Base-by-base conservation (phyloP, 2,888 invertebrate species). In the Spatulosminthurus flaviceps region DNA sequence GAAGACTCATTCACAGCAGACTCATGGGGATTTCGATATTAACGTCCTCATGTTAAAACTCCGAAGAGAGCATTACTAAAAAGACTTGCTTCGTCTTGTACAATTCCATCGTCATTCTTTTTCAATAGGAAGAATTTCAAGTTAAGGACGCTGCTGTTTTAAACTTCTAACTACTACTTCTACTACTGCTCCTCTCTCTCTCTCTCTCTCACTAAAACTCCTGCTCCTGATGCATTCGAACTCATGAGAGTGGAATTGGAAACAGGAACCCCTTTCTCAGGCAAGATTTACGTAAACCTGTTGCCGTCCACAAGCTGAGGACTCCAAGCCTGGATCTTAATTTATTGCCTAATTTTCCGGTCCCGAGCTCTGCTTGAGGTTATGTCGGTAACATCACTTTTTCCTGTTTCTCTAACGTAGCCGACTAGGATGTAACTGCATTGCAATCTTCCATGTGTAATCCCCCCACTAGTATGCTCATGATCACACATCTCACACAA, bases 331-430 rank as follows among this genome's bases (percentile, higher is more conserved):
- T 76, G 73, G 71, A 41, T 78, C 80, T 80, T 82, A 82, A 82
- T 82, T 82, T 82, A 82, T 82, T 82, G 81, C 79, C 82, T 82
- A 82, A 82, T 82, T 82, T 82, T 81, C 82, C 79, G 81, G 81
- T 81, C 80, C 80, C 81, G 79, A 80, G 81, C 79, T 81, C 80
- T 79, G 80, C 81, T 81, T 80, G 79, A 80, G 81, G 80, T 81
- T 80, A 81, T 79, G 77, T 72, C 77, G 78, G 79, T 80, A 75
- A 78, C 80, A 80, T 81, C 79, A 77, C 75, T 79, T 81, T 81
- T 81, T 81, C 81, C 81, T 78, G 79, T 81, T 81, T 79, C 79
- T 81, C 77, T 77, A 69, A 77, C 77, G 73, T 67, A 81, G 79
- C 79, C 77, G 81, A 79, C 79, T 70, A 78, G 41, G 73, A 73